Evolutionary conservation across 2,888 invertebrate species (phyloP).

Genomic region (Ecliptopera silaceata): DNA sequence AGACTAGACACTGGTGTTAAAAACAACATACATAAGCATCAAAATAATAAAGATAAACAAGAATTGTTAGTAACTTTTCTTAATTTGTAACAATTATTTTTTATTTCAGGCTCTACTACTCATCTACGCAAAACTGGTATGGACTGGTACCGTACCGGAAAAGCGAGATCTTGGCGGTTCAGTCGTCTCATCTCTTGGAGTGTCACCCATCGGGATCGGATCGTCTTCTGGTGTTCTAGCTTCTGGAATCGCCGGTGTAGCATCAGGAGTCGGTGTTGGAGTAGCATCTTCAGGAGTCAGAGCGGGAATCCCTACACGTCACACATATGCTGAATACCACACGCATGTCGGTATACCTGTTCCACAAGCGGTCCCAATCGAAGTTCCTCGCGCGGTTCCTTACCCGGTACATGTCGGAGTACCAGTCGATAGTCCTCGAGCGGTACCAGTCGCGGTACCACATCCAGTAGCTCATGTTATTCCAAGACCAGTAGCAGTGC

Average conservation of each 20-base stretch:
- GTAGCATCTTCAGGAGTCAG: conserved; percentile 1
- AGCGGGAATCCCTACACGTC: conserved; percentile 55
- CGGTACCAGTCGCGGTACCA: conserved; percentile 73
- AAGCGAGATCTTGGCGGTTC: conserved; percentile 27
- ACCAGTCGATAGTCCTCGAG: conserved; percentile 74
- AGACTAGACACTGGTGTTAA: no score
- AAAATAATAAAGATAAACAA: background rate
- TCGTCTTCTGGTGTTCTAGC: background rate
- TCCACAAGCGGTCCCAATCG: conserved; percentile 72
- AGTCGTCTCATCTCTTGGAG: conserved; percentile 17
- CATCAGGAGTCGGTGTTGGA: background rate
- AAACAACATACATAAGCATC: no score
- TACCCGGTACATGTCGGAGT: conserved; percentile 78
- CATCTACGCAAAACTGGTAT: conserved; percentile 30
- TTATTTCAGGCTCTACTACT: conserved; percentile 52
- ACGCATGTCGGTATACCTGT: conserved; percentile 79
- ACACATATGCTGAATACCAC: conserved; percentile 70
- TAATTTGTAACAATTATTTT: background rate
- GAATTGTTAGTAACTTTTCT: background rate
- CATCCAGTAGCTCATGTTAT: conserved; percentile 78
- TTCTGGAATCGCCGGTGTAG: background rate
- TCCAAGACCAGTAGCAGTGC: conserved; percentile 69
- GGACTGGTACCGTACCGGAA: conserved; percentile 26
- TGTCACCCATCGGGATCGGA: background rate
- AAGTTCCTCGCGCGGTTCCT: conserved; percentile 69